phyloP scores from a whole-genome alignment of 2,888 invertebrate genomes.

The Drosophila mercatorum region DNA sequence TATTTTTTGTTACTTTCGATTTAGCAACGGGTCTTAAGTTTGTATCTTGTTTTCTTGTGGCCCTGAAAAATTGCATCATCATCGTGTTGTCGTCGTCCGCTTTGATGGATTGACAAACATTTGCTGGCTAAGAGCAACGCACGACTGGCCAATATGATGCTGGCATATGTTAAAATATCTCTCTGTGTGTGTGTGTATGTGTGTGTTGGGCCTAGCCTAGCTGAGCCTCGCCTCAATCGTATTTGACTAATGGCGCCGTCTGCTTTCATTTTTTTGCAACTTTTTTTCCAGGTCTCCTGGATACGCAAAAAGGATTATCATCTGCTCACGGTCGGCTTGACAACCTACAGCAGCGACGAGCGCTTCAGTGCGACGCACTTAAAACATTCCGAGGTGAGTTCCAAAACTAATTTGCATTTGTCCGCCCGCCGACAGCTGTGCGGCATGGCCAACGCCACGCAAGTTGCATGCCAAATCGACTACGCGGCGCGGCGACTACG shows the following conservation, averaged over 20 bases:
- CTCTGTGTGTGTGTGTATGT: not conserved
- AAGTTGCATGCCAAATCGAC: slow-evolving; percentile 18
- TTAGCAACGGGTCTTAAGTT: slow-evolving; percentile 35
- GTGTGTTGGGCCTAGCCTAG: not conserved
- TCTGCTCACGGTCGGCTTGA: slow-evolving; percentile 93
- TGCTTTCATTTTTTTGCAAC: not conserved
- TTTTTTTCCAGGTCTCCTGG: slow-evolving; percentile 90
- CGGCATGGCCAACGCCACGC: not conserved
- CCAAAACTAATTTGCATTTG: slow-evolving; percentile 59
- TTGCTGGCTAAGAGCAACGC: slow-evolving; percentile 52
- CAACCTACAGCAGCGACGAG: slow-evolving; percentile 95
- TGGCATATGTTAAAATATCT: slow-evolving; percentile 64
- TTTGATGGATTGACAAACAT: slow-evolving; percentile 79
- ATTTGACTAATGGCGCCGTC: slow-evolving; percentile 64
- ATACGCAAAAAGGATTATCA: slow-evolving; percentile 94
- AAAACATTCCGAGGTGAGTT: slow-evolving; percentile 92
- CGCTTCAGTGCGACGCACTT: slow-evolving; percentile 94
- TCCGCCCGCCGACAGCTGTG: slow-evolving; percentile 13
- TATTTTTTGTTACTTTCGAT: slow-evolving; percentile 49
- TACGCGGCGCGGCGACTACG: slow-evolving; percentile 41
- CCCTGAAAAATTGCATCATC: slow-evolving; percentile 75
- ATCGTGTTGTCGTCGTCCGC: slow-evolving; percentile 62
- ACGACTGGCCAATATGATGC: slow-evolving; percentile 35
- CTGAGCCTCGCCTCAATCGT: slow-evolving; percentile 24
- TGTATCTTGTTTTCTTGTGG: slow-evolving; percentile 24